Evolutionary conservation across 1,140 invertebrate species (phyloP), one percentile per base, ranked within the genome.

Genomic region (Maniola jurtina): DNA sequence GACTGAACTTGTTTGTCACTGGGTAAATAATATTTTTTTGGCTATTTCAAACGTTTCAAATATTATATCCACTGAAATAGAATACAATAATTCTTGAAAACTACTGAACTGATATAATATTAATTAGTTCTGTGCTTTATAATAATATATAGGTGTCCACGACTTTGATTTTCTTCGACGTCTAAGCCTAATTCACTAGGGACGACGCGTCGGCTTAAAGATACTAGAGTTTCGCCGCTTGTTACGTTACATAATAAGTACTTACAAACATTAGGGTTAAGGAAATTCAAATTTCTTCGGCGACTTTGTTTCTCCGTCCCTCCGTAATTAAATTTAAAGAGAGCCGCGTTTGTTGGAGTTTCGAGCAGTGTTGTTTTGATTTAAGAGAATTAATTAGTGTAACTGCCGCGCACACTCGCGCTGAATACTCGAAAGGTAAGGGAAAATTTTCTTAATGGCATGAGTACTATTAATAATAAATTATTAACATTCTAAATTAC

Each of bases 311-410:
- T 73, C 71, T 69, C 61, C 70, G 74, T 71, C 70, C 75, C 73
- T 72, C 72, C 63, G 73, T 81, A 83, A 84, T 83, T 83, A 83
- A 83, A 83, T 84, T 80, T 79, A 80, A 84, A 74, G 75, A 74
- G 80, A 76, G 78, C 72, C 64, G 72, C 66, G 55, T 64, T 68
- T 54, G 66, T 70, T 67, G 71, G 75, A 79, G 73, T 79, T 71
- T 70, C 61, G 72, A 73, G 76, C 64, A 71, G 72, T 72, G 72
- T 76, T 84, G 82, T 84, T 84, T 84, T 83, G 82, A 84, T 84
- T 84, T 84, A 84, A 80, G 79, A 66, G 76, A 81, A 81, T 84
- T 84, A 84, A 84, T 84, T 83, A 84, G 77, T 81, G 72, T 83
- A 76, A 84, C 76, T 77, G 78, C 65, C 68, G 71, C 69, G 77